These are phyloP conservation scores for Microctenopoma steveboyesi DNA, from an alignment of 2,797 vertebrate genomes.

Conservation along the genomic window DNA sequence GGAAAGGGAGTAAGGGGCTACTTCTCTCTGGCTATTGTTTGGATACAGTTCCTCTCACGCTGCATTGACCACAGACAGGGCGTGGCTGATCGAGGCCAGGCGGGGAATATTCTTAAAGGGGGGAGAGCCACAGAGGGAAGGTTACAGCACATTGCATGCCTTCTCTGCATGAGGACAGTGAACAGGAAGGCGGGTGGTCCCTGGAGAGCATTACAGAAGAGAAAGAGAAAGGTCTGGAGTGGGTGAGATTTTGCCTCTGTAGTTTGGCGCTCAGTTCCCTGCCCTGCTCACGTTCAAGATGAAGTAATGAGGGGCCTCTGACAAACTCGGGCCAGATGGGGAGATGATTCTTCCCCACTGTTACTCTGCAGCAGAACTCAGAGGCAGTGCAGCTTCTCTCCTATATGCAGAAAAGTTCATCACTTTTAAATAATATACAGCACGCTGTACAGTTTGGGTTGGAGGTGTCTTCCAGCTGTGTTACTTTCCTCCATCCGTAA, in stretches of 20 bases:
- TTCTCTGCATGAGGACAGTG: slow-evolving; percentile 61
- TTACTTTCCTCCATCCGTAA: slow-evolving; percentile 13
- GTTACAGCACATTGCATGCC: slow-evolving; percentile 58
- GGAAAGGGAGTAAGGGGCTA: slow-evolving; percentile 36
- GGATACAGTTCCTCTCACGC: slow-evolving; percentile 78
- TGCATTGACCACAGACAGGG: slow-evolving; percentile 81
- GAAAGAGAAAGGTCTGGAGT: slow-evolving; percentile 56
- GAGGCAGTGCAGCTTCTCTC: slow-evolving; percentile 52
- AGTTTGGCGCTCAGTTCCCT: slow-evolving; percentile 61
- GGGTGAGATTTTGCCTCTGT: slow-evolving; percentile 60
- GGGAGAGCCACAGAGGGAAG: slow-evolving; percentile 50
- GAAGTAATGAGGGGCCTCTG: slow-evolving; percentile 78
- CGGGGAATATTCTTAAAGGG: slow-evolving; percentile 46
- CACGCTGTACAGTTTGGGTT: slow-evolving; percentile 25
- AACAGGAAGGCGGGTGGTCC: slow-evolving; percentile 74
- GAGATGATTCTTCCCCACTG: slow-evolving; percentile 72
- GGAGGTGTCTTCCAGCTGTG: slow-evolving; percentile 21
- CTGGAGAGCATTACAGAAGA: slow-evolving; percentile 53
- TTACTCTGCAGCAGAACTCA: slow-evolving; percentile 66
- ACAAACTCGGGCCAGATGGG: slow-evolving; percentile 82
- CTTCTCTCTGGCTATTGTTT: slow-evolving; percentile 77
- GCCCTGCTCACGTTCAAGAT: slow-evolving; percentile 56
- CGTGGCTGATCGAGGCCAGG: slow-evolving; percentile 68
- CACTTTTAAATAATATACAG: slow-evolving; percentile 44
- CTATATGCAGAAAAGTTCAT: slow-evolving; percentile 58